Evolutionary conservation across 1,140 invertebrate genomes (phyloP).

Genomic region (Drosophila obscura): DNA sequence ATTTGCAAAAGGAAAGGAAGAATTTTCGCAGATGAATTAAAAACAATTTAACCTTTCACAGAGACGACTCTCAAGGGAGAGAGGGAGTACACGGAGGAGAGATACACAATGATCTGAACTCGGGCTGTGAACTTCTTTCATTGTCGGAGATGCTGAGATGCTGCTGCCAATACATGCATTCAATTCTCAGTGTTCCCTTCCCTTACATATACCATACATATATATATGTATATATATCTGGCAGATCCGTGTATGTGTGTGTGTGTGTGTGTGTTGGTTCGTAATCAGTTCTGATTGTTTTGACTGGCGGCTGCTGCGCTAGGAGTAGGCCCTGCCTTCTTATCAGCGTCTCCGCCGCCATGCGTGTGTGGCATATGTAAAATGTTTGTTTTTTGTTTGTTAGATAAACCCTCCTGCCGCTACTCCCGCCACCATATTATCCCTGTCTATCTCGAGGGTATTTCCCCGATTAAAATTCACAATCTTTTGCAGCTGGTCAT

Average conservation of each 20-base stretch:
- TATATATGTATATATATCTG: slow-evolving; percentile 3
- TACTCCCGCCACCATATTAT: too few species aligned
- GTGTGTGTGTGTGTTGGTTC: slow-evolving; percentile 9
- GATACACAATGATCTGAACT: slow-evolving; percentile 75
- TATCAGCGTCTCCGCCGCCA: slow-evolving; percentile 37
- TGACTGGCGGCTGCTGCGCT: slow-evolving; percentile 42
- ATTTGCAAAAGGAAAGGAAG: slow-evolving; percentile 57
- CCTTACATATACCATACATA: slow-evolving; percentile 13
- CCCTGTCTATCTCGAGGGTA: slow-evolving; percentile 1
- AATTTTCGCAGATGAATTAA: slow-evolving; percentile 73
- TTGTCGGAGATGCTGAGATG: slow-evolving; percentile 47
- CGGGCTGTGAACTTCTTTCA: slow-evolving; percentile 76
- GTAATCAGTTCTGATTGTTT: slow-evolving; percentile 72
- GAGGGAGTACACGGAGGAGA: too few species aligned
- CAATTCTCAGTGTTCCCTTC: slow-evolving; percentile 12
- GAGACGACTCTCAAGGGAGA: slow-evolving; percentile 14
- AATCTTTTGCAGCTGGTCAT: slow-evolving; percentile 69
- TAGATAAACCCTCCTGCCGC: slow-evolving; percentile 17
- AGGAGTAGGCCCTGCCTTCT: slow-evolving; percentile 55
- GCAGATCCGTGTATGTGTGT: slow-evolving; percentile 6
- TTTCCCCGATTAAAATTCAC: slow-evolving; percentile 19
- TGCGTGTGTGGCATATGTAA: slow-evolving; percentile 48
- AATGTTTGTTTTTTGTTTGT: slow-evolving; percentile 35
- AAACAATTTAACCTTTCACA: slow-evolving; percentile 77
- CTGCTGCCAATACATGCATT: slow-evolving; percentile 34